These are phyloP conservation scores for Dermatophagoides farinae DNA, from an alignment of 1,140 invertebrate genomes.

Conservation along the genomic window DNA sequence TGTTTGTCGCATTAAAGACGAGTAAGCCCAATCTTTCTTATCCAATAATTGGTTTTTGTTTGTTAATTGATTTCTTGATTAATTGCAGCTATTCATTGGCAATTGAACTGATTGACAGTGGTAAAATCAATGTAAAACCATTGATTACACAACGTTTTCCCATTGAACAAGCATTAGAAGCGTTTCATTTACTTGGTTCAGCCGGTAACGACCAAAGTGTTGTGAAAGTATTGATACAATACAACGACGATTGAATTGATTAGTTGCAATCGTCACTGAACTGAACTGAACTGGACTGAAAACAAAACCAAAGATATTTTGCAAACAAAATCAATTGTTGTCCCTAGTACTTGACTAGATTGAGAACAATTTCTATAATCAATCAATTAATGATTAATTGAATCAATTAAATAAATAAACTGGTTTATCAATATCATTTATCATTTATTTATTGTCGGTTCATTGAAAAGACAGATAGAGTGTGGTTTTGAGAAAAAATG, in stretches of 20 bases:
- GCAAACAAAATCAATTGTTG: no score
- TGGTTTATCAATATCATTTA: not conserved
- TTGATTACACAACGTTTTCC: constrained; percentile 73
- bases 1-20: constrained; percentile 67
- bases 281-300: no score
- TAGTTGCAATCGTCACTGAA: no score
- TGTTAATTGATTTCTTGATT: no score
- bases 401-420: no score
- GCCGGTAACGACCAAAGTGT: constrained; percentile 28
- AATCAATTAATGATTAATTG: no score
- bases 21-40: constrained; percentile 33
- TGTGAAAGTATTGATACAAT: constrained; percentile 79
- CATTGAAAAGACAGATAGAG: not conserved
- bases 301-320: no score
- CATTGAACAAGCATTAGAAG: constrained; percentile 58
- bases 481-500: not conserved
- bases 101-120: constrained; percentile 41
- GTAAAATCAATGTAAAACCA: constrained; percentile 61
- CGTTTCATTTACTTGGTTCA: constrained; percentile 54
- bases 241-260: not conserved
- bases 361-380: no score
- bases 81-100: constrained; percentile 53
- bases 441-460: not conserved
- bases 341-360: no score
- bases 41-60: no score